Evolutionary conservation across 2,888 invertebrate genomes (phyloP).

Genomic region (Tigriopus californicus): DNA sequence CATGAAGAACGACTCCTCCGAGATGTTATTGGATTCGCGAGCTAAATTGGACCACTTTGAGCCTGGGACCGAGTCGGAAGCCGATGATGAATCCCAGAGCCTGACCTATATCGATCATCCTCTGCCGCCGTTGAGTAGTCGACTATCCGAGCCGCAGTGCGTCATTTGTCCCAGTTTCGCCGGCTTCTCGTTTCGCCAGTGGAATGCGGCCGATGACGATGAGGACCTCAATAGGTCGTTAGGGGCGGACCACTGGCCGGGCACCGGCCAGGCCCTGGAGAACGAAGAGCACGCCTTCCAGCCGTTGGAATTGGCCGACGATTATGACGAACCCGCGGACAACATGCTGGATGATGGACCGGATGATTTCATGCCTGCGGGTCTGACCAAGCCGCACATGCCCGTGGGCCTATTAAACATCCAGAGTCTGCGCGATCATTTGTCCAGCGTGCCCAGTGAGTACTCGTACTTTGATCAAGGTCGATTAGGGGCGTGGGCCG

Average conservation of each 20-base stretch:
- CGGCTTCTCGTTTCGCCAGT: slow-evolving; percentile 40
- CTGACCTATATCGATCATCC: no score
- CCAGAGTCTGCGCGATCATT: not conserved
- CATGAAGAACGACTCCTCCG: slow-evolving; percentile 24
- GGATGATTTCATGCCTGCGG: slow-evolving; percentile 26
- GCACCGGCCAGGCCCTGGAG: slow-evolving; percentile 28
- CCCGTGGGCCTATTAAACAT: not conserved
- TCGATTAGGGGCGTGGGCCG: slow-evolving; percentile 42
- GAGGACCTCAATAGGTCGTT: not conserved
- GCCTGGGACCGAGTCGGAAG: not conserved
- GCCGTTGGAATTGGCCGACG: slow-evolving; percentile 22
- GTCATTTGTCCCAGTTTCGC: slow-evolving; percentile 41
- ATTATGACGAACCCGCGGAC: slow-evolving; percentile 19
- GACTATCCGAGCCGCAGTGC: slow-evolving; percentile 20
- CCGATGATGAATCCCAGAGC: not conserved
- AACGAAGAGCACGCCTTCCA: slow-evolving; percentile 32
- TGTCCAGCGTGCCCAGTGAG: slow-evolving; percentile 36
- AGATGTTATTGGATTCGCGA: slow-evolving; percentile 26
- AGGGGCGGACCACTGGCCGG: no score
- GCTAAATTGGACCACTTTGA: slow-evolving; percentile 18
- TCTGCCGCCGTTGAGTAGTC: no score
- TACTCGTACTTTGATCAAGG: slow-evolving; percentile 48
- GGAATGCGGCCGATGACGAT: slow-evolving; percentile 28
- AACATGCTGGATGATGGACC: slow-evolving; percentile 18
- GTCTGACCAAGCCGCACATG: slow-evolving; percentile 24